Percentiles rank a stretch among this genome's conserved stretches.
Evolutionary conservation across 2,888 invertebrate species (phyloP).

Genomic region (Maniola hyperantus): DNA sequence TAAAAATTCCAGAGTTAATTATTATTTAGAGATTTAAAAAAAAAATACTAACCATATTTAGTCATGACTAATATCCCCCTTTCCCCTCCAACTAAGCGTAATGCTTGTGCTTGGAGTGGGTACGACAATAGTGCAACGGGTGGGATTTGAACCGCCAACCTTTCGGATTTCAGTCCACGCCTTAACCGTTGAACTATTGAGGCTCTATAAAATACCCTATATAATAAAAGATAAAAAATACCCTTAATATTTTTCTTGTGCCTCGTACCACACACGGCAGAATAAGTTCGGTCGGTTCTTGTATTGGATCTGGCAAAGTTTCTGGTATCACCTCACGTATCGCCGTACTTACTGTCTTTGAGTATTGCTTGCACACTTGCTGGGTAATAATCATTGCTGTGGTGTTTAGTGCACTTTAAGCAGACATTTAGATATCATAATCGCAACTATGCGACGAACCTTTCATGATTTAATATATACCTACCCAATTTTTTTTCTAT

Average conservation of each 20-base stretch:
- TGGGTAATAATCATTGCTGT: conserved; percentile 9
- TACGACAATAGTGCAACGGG: too few species aligned
- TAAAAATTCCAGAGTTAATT: too few species aligned
- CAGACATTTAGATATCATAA: conserved; percentile 9
- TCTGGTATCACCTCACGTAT: conserved; percentile 55
- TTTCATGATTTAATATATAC: neutral
- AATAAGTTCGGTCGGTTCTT: conserved; percentile 58
- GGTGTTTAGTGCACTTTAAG: conserved; percentile 6
- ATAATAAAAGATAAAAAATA: too few species aligned
- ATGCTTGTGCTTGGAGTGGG: too few species aligned
- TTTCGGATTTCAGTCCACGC: too few species aligned
- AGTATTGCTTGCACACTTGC: conserved; percentile 14
- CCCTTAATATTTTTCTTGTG: neutral
- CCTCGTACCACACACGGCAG: conserved; percentile 42
- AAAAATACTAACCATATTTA: too few species aligned
- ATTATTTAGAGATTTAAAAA: too few species aligned
- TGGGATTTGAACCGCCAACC: too few species aligned
- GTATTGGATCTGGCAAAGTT: conserved; percentile 64
- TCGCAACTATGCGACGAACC: neutral
- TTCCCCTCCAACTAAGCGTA: too few species aligned
- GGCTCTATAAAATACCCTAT: too few species aligned
- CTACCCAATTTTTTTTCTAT: neutral
- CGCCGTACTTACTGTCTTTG: conserved; percentile 31
- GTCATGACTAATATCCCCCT: too few species aligned
- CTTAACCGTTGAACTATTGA: too few species aligned